Percentiles rank a stretch among this genome's conserved stretches.
These are phyloP conservation scores for Acarapis woodi DNA, from an alignment of 1,140 invertebrate genomes.

Conservation along the genomic window DNA sequence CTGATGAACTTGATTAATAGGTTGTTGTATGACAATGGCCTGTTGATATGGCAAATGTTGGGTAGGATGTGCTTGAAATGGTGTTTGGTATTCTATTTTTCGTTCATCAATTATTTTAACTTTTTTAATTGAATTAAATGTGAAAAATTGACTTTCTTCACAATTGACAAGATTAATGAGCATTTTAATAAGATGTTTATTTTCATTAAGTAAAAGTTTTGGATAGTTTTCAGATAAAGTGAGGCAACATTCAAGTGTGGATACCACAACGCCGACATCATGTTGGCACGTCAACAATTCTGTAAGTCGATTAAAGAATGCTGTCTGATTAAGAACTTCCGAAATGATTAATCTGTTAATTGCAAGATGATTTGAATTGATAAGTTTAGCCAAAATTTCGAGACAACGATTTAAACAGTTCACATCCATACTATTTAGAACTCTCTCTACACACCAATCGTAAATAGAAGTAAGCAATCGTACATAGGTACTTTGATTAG, in stretches of 20 bases:
- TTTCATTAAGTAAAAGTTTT: conserved; percentile 5
- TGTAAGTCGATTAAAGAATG: conserved; percentile 2
- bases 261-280: conserved; percentile 8
- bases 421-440: conserved; percentile 5
- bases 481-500: too few species aligned
- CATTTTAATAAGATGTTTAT: conserved; percentile 9
- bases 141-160: conserved; percentile 7
- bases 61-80: too few species aligned
- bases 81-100: neutral
- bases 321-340: conserved; percentile 3
- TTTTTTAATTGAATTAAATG: conserved; percentile 3
- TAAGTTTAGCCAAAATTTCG: conserved; percentile 8
- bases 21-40: neutral
- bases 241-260: conserved; percentile 9
- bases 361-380: neutral
- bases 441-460: conserved; percentile 1
- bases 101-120: conserved; percentile 9
- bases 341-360: conserved; percentile 1
- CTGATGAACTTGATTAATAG: neutral
- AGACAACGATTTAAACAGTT: conserved; percentile 5
- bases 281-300: conserved; percentile 11
- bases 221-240: conserved; percentile 8
- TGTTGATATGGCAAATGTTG: neutral
- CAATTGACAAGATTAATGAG: conserved; percentile 10
- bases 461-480: too few species aligned